phyloP scores from a whole-genome alignment of 2,888 invertebrate species.

The Rhagonycha lutea region DNA sequence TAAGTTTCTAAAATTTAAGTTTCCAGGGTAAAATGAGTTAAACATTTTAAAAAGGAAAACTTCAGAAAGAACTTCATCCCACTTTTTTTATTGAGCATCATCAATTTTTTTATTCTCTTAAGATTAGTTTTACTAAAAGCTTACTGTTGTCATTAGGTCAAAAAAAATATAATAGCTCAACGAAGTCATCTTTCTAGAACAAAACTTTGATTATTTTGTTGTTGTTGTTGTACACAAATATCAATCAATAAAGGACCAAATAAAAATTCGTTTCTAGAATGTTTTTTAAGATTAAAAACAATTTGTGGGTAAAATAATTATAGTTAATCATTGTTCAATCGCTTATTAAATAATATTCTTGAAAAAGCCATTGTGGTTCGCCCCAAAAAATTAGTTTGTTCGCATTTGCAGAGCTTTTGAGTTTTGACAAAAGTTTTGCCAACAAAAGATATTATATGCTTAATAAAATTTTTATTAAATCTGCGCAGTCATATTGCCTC shows the following conservation, averaged over 20 bases:
- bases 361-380: background rate
- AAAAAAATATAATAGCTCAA: background rate
- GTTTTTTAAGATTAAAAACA: background rate
- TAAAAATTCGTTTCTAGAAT: background rate
- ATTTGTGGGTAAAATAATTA: background rate
- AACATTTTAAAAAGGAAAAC: background rate
- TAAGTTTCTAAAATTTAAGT: too few species aligned
- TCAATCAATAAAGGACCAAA: background rate
- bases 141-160: background rate
- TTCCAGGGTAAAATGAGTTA: background rate
- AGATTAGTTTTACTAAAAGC: background rate
- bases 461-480: constrained; percentile 1
- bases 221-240: background rate
- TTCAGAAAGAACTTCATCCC: background rate
- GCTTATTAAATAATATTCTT: constrained; percentile 14
- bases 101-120: background rate
- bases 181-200: background rate
- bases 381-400: background rate
- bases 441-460: background rate
- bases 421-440: background rate
- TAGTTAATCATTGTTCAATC: constrained; percentile 21
- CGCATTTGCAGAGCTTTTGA: constrained; percentile 10
- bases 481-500: background rate
- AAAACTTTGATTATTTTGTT: background rate
- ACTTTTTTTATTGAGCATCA: background rate